Conservation (phyloP, 2,888 invertebrate genomes). For the Coecobrya sp. region DNA sequence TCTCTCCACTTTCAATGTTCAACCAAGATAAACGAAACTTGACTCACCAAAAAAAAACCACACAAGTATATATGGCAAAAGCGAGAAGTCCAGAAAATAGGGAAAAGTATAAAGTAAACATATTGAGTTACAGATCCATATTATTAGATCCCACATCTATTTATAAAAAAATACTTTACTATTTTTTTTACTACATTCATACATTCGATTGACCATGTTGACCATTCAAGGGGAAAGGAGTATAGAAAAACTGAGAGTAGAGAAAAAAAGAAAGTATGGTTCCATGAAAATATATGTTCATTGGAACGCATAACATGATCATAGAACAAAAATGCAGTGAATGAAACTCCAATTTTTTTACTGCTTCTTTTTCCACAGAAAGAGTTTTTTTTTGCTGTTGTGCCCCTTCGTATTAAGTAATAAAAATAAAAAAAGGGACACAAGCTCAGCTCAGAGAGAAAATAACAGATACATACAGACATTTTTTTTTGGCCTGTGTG, state of each 20-base stretch:
- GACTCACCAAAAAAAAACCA: neutral
- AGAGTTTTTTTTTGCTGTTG: neutral
- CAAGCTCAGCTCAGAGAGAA: neutral
- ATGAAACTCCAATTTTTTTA: constrained; percentile 4
- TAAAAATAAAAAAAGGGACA: constrained; percentile 12
- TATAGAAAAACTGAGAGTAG: neutral
- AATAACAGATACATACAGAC: neutral
- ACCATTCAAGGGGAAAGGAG: constrained; percentile 18
- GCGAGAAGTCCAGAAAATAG: constrained; percentile 18
- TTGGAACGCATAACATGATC: neutral
- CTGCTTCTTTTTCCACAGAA: constrained; percentile 16
- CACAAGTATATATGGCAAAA: neutral
- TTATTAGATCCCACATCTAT: neutral
- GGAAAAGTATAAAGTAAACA: constrained; percentile 46
- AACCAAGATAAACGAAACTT: constrained; percentile 70
- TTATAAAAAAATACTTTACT: neutral
- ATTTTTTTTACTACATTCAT: too few species aligned
- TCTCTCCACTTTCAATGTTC: constrained; percentile 61
- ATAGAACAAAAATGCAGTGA: neutral
- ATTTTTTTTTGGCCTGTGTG: neutral
- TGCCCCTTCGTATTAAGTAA: constrained; percentile 3
- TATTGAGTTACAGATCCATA: constrained; percentile 28
- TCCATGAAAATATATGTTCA: neutral
- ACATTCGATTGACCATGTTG: neutral
- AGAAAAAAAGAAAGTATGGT: neutral